Percentiles rank a stretch among this genome's conserved stretches.
Conservation (phyloP, 2,888 invertebrate genomes). For the Barypeithes pellucidus region DNA sequence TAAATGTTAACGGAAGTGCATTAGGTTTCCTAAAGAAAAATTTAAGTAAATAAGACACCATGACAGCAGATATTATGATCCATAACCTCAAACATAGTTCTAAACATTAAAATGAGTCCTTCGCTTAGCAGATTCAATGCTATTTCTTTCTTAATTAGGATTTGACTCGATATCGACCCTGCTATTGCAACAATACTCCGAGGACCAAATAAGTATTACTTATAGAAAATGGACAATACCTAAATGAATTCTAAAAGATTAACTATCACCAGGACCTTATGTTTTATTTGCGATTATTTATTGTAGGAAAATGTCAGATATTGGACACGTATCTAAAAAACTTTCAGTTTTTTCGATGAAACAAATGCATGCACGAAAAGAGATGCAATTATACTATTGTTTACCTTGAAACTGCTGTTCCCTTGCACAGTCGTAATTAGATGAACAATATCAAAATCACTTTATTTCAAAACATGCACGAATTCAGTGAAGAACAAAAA, state of each 20-base stretch:
- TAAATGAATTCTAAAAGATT: no score
- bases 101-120: neutral
- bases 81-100: neutral
- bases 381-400: constrained; percentile 62
- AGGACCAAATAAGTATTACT: neutral
- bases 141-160: constrained; percentile 1
- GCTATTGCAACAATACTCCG: neutral
- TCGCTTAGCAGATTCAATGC: neutral
- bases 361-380: constrained; percentile 32
- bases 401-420: constrained; percentile 67
- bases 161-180: constrained; percentile 18
- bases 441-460: constrained; percentile 37
- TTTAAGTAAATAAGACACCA: no score
- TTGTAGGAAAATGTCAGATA: neutral
- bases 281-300: no score
- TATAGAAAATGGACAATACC: neutral
- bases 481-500: constrained; percentile 47
- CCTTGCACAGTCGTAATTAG: constrained; percentile 39
- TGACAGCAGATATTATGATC: no score
- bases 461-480: constrained; percentile 30
- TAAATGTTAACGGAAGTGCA: neutral
- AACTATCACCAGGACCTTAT: no score
- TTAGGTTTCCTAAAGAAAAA: neutral
- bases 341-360: constrained; percentile 36
- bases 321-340: constrained; percentile 11